These are phyloP conservation scores for Masnerella sp. DNA, from an alignment of 2,888 invertebrate genomes.

Conservation along the genomic window DNA sequence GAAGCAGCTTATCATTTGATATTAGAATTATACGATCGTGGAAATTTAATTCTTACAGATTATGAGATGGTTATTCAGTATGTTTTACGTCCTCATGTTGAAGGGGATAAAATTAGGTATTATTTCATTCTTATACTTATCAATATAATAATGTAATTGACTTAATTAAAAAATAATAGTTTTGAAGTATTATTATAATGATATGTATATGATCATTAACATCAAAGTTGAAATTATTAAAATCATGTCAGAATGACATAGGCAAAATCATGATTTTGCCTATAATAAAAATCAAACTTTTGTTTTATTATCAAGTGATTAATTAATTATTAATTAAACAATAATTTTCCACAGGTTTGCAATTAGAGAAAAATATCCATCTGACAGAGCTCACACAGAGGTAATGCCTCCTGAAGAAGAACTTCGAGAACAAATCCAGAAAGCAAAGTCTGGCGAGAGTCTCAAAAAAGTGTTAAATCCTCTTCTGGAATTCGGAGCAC, in stretches of 20 bases:
- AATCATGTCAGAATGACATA: too few species aligned
- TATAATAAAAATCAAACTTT: too few species aligned
- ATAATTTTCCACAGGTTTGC: constrained; percentile 83
- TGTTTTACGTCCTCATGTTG: constrained; percentile 93
- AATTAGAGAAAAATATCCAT: constrained; percentile 94
- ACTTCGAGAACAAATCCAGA: constrained; percentile 81
- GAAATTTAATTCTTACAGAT: constrained; percentile 97
- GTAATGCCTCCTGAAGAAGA: constrained; percentile 80
- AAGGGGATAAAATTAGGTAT: constrained; percentile 90
- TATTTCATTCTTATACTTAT: constrained; percentile 10
- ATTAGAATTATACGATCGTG: constrained; percentile 95
- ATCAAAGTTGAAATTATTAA: too few species aligned
- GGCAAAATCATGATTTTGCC: too few species aligned
- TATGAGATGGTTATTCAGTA: constrained; percentile 92
- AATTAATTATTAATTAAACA: neutral
- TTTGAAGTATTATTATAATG: too few species aligned
- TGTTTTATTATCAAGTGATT: neutral
- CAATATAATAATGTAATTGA: neutral
- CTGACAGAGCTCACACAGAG: constrained; percentile 85
- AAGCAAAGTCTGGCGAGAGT: constrained; percentile 85
- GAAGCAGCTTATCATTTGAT: constrained; percentile 97
- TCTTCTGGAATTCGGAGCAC: constrained; percentile 92
- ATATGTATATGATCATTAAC: too few species aligned
- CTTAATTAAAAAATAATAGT: too few species aligned
- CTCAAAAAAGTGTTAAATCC: constrained; percentile 91